These are phyloP conservation scores for Poecile atricapillus DNA, from an alignment of 2,113 vertebrate genomes.

Conservation along the genomic window DNA sequence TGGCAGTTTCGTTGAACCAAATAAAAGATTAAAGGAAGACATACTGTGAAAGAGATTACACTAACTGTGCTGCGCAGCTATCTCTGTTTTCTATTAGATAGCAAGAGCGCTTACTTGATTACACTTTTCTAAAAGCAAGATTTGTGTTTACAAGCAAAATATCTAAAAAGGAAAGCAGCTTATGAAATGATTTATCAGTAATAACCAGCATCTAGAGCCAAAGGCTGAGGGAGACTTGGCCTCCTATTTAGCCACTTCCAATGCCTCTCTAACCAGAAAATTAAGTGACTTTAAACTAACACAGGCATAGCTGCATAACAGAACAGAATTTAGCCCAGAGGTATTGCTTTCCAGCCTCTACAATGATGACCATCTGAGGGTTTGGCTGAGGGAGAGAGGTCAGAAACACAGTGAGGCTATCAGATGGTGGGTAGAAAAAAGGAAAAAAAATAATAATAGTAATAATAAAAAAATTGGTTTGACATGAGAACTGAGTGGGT, in stretches of 20 bases:
- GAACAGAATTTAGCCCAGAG: neutral
- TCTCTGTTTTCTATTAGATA: neutral
- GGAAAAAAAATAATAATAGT: too few relatives aligned
- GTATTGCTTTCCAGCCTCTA: neutral
- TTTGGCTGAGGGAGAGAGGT: neutral
- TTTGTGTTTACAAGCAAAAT: neutral
- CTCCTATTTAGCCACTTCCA: neutral
- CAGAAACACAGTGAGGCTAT: neutral
- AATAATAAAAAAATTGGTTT: neutral
- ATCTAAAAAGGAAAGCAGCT: conserved; percentile 15
- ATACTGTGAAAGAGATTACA: conserved; percentile 31
- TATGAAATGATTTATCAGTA: conserved; percentile 20
- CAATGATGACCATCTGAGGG: neutral
- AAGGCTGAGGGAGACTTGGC: neutral
- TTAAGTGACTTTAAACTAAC: conserved; percentile 1
- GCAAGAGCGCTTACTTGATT: conserved; percentile 16
- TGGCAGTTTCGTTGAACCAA: neutral
- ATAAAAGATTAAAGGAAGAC: neutral
- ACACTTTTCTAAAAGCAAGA: conserved; percentile 23
- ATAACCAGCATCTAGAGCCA: neutral
- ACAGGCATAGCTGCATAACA: neutral
- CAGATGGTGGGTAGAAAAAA: neutral
- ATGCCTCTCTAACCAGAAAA: conserved; percentile 5
- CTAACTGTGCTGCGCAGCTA: neutral
- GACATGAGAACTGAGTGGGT: neutral